Evolutionary conservation across 2,888 invertebrate species (phyloP).

Genomic region (Erebia palarica): DNA sequence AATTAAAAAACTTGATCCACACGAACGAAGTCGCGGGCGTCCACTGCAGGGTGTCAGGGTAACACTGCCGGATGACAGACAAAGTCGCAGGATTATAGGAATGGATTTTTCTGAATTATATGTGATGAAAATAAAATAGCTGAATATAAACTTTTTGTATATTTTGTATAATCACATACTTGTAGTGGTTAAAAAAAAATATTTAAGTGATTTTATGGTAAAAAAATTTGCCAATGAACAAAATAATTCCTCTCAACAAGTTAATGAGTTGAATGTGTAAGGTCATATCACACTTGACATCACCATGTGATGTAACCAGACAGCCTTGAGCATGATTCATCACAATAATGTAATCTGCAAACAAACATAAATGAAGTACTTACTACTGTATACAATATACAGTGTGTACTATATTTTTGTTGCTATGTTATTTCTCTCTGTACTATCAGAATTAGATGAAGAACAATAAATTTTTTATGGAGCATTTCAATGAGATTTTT

Average conservation of each 20-base stretch:
- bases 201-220: not conserved
- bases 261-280: slow-evolving; percentile 43
- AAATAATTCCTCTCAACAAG: slow-evolving; percentile 5
- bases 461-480: too few relatives aligned
- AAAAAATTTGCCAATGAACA: not conserved
- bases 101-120: too few relatives aligned
- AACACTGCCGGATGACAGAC: too few relatives aligned
- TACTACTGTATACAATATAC: not conserved
- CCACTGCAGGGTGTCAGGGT: too few relatives aligned
- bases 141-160: too few relatives aligned
- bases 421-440: not conserved
- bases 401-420: not conserved
- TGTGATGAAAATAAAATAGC: too few relatives aligned
- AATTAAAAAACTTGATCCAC: too few relatives aligned
- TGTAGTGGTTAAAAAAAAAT: too few relatives aligned
- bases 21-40: too few relatives aligned
- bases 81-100: too few relatives aligned
- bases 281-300: slow-evolving; percentile 62
- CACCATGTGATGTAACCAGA: slow-evolving; percentile 51
- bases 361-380: not conserved
- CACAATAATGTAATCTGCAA: slow-evolving; percentile 23
- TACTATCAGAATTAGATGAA: not conserved
- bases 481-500: too few relatives aligned
- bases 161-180: too few relatives aligned
- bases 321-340: slow-evolving; percentile 51